Evolutionary conservation across 1,140 invertebrate genomes (phyloP).

Genomic region (Bradynema listronoti): DNA sequence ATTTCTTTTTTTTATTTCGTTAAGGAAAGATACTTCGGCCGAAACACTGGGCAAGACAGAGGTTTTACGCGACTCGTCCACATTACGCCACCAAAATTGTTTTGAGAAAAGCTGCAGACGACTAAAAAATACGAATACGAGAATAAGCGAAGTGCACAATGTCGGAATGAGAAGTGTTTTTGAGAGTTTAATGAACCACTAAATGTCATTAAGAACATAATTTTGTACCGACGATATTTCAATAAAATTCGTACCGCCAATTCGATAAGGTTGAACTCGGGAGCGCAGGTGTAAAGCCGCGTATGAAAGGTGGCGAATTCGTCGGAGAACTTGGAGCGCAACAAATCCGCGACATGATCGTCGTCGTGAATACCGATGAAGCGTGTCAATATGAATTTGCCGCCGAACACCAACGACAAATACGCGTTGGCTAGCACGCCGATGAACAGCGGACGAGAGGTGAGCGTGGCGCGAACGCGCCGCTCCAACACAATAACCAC

Average conservation of each 20-base stretch:
- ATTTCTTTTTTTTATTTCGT: conserved; percentile 7
- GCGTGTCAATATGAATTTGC: conserved; percentile 61
- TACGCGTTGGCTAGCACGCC: conserved; percentile 54
- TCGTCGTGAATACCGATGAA: conserved; percentile 63
- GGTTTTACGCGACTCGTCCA: no score
- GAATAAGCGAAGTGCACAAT: conserved; percentile 60
- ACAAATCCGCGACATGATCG: conserved; percentile 68
- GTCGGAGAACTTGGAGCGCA: conserved; percentile 69
- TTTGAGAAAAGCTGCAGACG: conserved; percentile 13
- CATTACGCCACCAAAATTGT: background rate
- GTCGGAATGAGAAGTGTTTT: conserved; percentile 64
- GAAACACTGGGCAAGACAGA: conserved; percentile 1
- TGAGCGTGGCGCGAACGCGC: conserved; percentile 39
- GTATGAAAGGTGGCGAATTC: conserved; percentile 76
- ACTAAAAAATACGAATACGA: conserved; percentile 32
- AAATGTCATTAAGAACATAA: no score
- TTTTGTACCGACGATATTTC: no score
- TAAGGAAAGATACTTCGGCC: background rate
- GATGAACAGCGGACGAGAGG: conserved; percentile 21
- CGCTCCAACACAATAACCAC: conserved; percentile 56
- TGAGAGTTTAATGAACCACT: no score
- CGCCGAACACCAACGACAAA: conserved; percentile 19
- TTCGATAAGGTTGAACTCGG: conserved; percentile 74
- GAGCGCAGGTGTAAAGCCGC: conserved; percentile 73
- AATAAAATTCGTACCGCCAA: conserved; percentile 58